Base-by-base conservation (phyloP, 2,797 vertebrate genomes). In the Notoglanidium macrostoma region DNA sequence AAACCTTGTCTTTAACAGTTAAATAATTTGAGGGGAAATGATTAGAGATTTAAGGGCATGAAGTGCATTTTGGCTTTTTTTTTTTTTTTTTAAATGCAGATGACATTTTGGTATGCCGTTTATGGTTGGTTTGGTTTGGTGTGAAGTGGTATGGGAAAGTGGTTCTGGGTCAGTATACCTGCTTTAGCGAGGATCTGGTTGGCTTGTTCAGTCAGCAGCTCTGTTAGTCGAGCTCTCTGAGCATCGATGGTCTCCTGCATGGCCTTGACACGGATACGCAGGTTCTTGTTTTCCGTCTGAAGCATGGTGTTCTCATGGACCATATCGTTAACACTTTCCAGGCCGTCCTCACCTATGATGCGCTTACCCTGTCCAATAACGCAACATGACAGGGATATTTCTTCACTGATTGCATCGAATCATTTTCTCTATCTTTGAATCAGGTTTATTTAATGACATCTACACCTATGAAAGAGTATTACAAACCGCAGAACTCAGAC, bases 291-390 rank as follows among this genome's bases (percentile, higher is more conserved):
- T 92, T 99, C 98, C 0, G 97, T 98, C 93, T 99, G 98, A 61
- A 99, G 94, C 98, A 99, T 99, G 0, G 97, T 96, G 90, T 99
- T 99, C 93, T 99, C 98, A 35, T 99, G 98, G 89, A 98, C 98
- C 96, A 99, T 95, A 94, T 99, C 98, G 83, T 98, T 99, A 90
- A 99, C 95, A 91, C 98, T 96, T 93, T 99, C 98, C 89, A 97
- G 93, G 0, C 98, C 98, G n/a, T 99, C 97, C 85, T 99, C 97
- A 0, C 98, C 96, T 87, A 99, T 96, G 94, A 98, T 96, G 23
- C 97, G 97, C 93, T 99, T 99, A 26, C 98, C 98, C 98, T 99
- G 92, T 23, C 19, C 76, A 79, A 35, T 2, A 23, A 55, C 26
- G 40, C 19, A 55, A 29, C 65, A 76, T 1, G 5, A 61, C 21